Evolutionary conservation across 2,797 vertebrate species (phyloP).

Genomic region (Chanos chanos): DNA sequence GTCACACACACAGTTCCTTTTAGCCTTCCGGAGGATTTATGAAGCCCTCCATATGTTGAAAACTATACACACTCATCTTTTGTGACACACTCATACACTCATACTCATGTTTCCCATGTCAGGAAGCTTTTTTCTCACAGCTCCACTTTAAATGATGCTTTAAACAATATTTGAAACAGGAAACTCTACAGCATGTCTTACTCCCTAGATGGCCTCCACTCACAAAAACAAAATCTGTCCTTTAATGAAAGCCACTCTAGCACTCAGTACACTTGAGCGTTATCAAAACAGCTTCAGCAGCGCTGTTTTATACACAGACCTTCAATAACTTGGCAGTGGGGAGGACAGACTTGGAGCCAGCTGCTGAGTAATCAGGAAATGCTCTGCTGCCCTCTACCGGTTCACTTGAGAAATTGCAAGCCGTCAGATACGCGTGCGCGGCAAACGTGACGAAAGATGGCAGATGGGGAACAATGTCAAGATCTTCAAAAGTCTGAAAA

Average conservation of each 20-base stretch:
- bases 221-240: no score
- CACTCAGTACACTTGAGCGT: not conserved
- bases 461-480: no score
- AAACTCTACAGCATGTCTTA: no score
- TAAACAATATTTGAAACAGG: no score
- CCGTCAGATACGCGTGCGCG: not conserved
- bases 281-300: not conserved
- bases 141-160: no score
- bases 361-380: slow-evolving; percentile 20
- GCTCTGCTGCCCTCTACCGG: slow-evolving; percentile 64
- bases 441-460: no score
- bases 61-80: not conserved
- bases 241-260: no score
- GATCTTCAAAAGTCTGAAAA: no score
- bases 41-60: not conserved
- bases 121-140: no score
- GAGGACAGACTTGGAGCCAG: not conserved
- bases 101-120: not conserved
- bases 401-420: not conserved
- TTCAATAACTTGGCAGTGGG: slow-evolving; percentile 48
- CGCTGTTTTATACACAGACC: not conserved
- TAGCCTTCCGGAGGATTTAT: not conserved
- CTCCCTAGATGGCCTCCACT: no score
- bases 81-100: not conserved
- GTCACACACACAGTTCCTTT: not conserved